Evolutionary conservation across 2,113 vertebrate species (phyloP), one percentile per base, ranked within the genome.

Genomic region (Cynoglossus semilaevis): DNA sequence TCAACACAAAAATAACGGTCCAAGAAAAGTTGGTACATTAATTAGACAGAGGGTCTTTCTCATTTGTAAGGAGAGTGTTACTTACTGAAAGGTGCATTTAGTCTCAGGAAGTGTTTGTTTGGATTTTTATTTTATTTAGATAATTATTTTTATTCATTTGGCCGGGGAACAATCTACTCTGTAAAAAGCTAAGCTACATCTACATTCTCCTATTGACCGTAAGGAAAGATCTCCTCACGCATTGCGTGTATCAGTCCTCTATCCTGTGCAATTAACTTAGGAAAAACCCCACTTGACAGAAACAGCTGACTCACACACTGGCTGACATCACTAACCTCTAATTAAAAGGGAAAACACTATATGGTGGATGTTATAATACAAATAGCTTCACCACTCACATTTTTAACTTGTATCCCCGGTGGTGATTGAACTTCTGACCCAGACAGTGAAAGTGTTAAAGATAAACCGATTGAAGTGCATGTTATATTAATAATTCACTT

Each of bases 401-500:
- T 70, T 77, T 50, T 52, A 70, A 59, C 41, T 48, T 9, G 53
- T 13, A 11, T 43, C 47, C 17, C 51, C 11, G 0, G n/a, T 14
- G 41, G 13, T 41, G 36, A 40, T 7, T 42, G 52, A 55, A 61
- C 56, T 72, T 8, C n/a, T 69, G 70, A 72, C 76, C 73, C 37
- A 9, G 7, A 43, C 59, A n/a, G 41, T 15, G 61, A 15, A 8
- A 4, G 62, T 36, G 58, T 71, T 49, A 47, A 14, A 62, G 50
- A 67, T 34, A 66, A 73, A 58, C 18, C 63, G 59, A 74, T 53
- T 85, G 77, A 87, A 68, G 79, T 64, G n/a, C 18, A 53, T 34
- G 1, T 10, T 29, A 13, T 52, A 70, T 85, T 56, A 87, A 87
- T 81, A 82, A 87, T 87, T 87, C 59, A 84, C 56, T 18, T 11